A percentile compares a stretch with the other conserved stretches of the same genome.
phyloP scores from a whole-genome alignment of 2,888 invertebrate genomes.

The Amphipyra tragopoginis region DNA sequence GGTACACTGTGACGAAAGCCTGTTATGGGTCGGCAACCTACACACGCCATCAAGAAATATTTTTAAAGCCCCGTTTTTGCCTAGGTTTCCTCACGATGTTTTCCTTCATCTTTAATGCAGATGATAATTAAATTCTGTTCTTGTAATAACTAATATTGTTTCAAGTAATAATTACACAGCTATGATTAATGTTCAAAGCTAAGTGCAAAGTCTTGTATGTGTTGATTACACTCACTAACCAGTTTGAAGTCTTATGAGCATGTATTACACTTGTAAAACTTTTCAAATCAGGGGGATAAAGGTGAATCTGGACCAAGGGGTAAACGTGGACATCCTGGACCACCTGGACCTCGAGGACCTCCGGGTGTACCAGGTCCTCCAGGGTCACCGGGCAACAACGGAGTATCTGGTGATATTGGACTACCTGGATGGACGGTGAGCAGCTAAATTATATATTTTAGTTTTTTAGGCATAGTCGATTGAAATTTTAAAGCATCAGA shows the following conservation, averaged over 20 bases:
- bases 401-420: constrained; percentile 93
- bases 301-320: constrained; percentile 84
- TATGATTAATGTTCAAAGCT: constrained; percentile 42
- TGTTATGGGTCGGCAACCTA: no score
- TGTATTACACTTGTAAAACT: background rate
- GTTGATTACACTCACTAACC: constrained; percentile 8
- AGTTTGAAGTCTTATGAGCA: background rate
- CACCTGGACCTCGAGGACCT: constrained; percentile 94
- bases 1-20: no score
- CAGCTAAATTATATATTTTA: background rate
- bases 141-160: constrained; percentile 16
- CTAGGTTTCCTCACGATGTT: no score
- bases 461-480: background rate
- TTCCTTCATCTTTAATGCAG: no score
- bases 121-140: background rate
- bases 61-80: no score
- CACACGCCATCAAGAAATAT: no score
- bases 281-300: constrained; percentile 79
- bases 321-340: constrained; percentile 94
- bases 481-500: background rate
- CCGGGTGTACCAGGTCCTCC: constrained; percentile 92
- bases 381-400: constrained; percentile 92
- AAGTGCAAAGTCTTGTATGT: constrained; percentile 31
- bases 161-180: constrained; percentile 15
- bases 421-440: constrained; percentile 94